These are phyloP conservation scores for Cacoxenus indagator DNA, from an alignment of 2,888 invertebrate species.

Conservation along the genomic window DNA sequence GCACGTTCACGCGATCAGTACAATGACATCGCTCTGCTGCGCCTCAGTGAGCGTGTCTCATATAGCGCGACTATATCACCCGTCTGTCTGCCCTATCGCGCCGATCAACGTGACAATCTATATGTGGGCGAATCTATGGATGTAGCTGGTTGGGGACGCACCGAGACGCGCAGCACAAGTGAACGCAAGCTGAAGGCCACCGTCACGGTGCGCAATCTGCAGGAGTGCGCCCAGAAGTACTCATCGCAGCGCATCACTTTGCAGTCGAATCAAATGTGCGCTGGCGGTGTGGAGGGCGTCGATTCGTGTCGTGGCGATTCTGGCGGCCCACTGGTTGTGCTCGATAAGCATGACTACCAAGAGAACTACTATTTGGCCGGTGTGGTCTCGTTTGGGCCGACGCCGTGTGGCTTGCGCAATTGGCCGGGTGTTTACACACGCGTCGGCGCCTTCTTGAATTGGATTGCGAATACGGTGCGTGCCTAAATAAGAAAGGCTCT, in stretches of 20 bases:
- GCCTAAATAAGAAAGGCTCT: slow-evolving; percentile 47
- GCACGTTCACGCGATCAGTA: slow-evolving; percentile 74
- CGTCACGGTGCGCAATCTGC: slow-evolving; percentile 71
- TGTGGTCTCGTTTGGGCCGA: slow-evolving; percentile 77
- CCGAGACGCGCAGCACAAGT: slow-evolving; percentile 72
- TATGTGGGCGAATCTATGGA: slow-evolving; percentile 70
- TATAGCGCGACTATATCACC: slow-evolving; percentile 75
- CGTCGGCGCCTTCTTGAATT: slow-evolving; percentile 73
- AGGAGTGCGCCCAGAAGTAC: slow-evolving; percentile 73
- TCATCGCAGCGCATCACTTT: slow-evolving; percentile 69
- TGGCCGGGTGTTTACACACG: slow-evolving; percentile 78
- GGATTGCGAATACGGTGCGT: slow-evolving; percentile 72
- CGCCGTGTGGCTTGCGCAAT: slow-evolving; percentile 74
- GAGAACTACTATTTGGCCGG: slow-evolving; percentile 74
- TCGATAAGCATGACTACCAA: slow-evolving; percentile 51
- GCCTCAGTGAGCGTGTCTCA: slow-evolving; percentile 73
- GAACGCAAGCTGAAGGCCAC: slow-evolving; percentile 73
- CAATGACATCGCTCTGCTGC: slow-evolving; percentile 81
- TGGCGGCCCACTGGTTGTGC: slow-evolving; percentile 75
- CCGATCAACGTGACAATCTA: slow-evolving; percentile 53
- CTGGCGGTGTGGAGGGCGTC: slow-evolving; percentile 73
- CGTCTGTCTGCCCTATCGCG: slow-evolving; percentile 74
- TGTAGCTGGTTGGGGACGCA: slow-evolving; percentile 78
- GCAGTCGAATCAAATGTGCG: slow-evolving; percentile 74
- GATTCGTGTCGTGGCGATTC: slow-evolving; percentile 76